Percentiles rank a stretch among this genome's conserved stretches.
Conservation (phyloP, 2,113 vertebrate genomes). For the Mesembrinibis cayennensis region DNA sequence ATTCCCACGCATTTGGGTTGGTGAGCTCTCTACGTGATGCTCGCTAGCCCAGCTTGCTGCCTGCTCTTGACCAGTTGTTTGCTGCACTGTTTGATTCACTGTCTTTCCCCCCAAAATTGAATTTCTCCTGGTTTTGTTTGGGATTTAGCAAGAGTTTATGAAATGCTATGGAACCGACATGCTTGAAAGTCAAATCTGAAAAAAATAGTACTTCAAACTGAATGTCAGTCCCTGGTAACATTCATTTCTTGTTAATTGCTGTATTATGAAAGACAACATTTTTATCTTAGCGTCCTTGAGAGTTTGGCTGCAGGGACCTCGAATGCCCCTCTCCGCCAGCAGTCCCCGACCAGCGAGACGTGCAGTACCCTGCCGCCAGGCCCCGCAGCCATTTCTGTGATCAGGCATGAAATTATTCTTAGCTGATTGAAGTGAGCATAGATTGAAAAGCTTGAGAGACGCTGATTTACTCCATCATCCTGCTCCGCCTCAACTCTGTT, state of each 20-base stretch:
- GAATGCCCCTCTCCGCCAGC: background rate
- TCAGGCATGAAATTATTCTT: conserved; percentile 45
- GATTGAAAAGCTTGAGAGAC: conserved; percentile 27
- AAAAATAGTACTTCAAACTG: background rate
- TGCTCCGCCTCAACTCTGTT: background rate
- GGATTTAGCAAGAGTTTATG: background rate
- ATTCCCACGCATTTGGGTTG: background rate
- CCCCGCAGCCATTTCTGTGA: conserved; percentile 44
- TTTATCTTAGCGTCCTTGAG: conserved; percentile 3
- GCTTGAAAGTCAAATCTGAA: background rate
- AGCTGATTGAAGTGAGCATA: conserved; percentile 27
- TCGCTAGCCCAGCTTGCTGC: background rate
- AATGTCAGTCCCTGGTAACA: background rate
- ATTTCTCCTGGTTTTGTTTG: background rate
- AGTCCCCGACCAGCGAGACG: background rate
- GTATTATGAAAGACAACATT: background rate
- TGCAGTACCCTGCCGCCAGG: background rate
- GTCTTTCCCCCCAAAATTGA: background rate
- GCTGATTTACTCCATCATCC: background rate
- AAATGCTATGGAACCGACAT: background rate
- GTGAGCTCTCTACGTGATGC: background rate
- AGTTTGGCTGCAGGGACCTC: background rate
- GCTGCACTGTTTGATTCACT: background rate
- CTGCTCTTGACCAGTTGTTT: background rate
- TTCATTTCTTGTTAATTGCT: conserved; percentile 8